These are phyloP conservation scores for Ephialtes manifestator DNA, from an alignment of 2,888 invertebrate genomes.

Conservation along the genomic window DNA sequence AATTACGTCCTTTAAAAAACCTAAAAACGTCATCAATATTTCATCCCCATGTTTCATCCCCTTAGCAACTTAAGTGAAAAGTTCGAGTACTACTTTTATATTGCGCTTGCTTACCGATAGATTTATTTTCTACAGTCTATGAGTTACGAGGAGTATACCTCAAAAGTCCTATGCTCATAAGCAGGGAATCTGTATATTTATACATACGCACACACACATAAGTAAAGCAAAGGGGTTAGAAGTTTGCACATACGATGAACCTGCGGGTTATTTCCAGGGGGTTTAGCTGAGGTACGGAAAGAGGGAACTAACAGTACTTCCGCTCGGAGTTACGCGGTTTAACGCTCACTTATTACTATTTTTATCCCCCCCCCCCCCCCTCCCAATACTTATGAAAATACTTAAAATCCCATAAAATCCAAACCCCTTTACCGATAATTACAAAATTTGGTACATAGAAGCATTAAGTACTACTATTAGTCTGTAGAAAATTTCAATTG, in stretches of 20 bases:
- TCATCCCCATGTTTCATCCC: not conserved
- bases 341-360: constrained; percentile 84
- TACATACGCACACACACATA: constrained; percentile 25
- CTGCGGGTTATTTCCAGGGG: constrained; percentile 29
- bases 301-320: constrained; percentile 77
- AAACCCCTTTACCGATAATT: no score
- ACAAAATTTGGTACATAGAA: no score
- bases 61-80: not conserved
- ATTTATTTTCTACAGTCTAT: constrained; percentile 7
- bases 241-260: constrained; percentile 49
- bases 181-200: not conserved
- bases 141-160: constrained; percentile 13
- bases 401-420: no score
- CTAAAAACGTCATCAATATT: constrained; percentile 11
- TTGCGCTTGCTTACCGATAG: constrained; percentile 15
- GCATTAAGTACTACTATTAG: no score
- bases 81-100: constrained; percentile 21
- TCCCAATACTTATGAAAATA: no score
- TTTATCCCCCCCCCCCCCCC: constrained; percentile 75
- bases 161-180: constrained; percentile 22
- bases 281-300: constrained; percentile 13
- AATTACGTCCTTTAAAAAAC: not conserved
- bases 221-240: constrained; percentile 14
- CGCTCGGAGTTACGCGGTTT: constrained; percentile 81
- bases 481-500: no score